Evolutionary conservation across 1,140 invertebrate genomes (phyloP), one percentile per base, ranked within the genome.

Genomic region (Hermatobates lingyangjiaoensis): DNA sequence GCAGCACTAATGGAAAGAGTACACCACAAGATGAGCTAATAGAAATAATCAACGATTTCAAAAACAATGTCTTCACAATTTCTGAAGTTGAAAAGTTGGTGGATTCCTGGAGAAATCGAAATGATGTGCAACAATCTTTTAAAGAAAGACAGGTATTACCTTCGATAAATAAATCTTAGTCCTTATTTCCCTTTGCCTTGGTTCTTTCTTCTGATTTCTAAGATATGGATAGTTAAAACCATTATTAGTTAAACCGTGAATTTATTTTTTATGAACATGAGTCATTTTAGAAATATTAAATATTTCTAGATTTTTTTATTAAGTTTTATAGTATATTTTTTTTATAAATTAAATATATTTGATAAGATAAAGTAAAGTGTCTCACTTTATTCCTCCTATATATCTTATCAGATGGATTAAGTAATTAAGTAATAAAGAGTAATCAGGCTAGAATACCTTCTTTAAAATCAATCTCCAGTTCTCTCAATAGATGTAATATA

Each of bases 1-100:
- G 52, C 40, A 58, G 55, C 48, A 52, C 39, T 27, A 53, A 47
- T 20, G 46, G 46, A 1, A 57, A 57, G 28, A 52, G 42, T 24
- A 59, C 66, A 44, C 67, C 68, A 0, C 79, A 89, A 61, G 82
- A 84, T 51, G 84, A 88, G 62, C 67, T 90, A 34, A 72, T 82
- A 1, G 85, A 89, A 66, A 86, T 90, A 23, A 85, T 90, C 58
- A 85, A 83, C 57, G 84, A 88, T 60, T 88, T 87, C 59, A 90
- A 88, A 64, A 87, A 88, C 59, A 87, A 88, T 58, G 81, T 87
- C 1, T 83, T 85, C 50, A 83, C 83, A 0, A 83, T 89, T 57
- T 71, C 76, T 2, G 83, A 88, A 67, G 81, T 87, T 0, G 85
- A 89, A 66, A 76, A 83, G 58, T 67, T 89, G 5, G 85, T 88